These are phyloP conservation scores for Madoqua kirkii DNA, from an alignment of 2,113 vertebrate genomes.

Conservation along the genomic window DNA sequence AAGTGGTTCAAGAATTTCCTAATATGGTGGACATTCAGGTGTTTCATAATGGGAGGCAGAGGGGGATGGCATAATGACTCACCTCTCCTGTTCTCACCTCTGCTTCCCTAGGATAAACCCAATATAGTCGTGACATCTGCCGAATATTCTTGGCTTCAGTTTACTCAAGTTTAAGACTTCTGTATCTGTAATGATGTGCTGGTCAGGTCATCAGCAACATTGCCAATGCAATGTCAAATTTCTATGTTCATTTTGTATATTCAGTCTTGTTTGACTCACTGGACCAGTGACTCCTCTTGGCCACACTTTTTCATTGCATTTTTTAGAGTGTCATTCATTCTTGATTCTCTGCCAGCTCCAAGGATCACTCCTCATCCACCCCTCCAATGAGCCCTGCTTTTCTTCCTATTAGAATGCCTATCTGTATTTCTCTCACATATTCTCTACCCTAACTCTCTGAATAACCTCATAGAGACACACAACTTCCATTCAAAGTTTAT, in stretches of 20 bases:
- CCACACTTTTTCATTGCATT: neutral
- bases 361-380: neutral
- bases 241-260: neutral
- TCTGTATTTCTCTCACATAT: neutral
- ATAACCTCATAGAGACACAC: neutral
- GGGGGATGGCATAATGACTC: neutral
- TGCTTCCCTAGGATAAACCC: neutral
- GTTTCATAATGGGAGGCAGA: neutral
- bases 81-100: neutral
- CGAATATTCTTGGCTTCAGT: neutral
- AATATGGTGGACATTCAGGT: neutral
- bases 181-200: neutral
- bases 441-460: neutral
- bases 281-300: neutral
- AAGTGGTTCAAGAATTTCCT: neutral
- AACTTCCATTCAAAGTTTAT: neutral
- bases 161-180: neutral
- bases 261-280: neutral
- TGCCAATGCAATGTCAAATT: neutral
- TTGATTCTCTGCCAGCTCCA: neutral
- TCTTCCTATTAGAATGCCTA: neutral
- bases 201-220: neutral
- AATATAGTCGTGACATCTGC: neutral
- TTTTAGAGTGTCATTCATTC: neutral
- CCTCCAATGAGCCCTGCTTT: neutral